Evolutionary conservation across 2,113 vertebrate genomes (phyloP).

Genomic region (Lamprologus tigripictilis): DNA sequence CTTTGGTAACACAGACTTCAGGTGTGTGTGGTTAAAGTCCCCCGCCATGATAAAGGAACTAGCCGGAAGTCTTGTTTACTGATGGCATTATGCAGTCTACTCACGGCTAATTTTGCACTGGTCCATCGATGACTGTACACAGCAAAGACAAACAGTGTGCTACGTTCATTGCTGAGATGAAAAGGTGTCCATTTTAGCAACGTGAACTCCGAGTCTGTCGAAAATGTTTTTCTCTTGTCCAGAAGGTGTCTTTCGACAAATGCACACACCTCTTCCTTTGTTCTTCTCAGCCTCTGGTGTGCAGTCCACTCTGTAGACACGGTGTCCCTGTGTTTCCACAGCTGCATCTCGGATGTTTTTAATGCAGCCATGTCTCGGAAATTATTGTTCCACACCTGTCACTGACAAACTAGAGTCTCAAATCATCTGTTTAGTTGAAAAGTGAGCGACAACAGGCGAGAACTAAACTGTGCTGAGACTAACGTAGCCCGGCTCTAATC

Average conservation of each 20-base stretch:
- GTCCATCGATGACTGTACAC: background rate
- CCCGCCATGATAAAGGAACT: fast-evolving
- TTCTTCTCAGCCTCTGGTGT: background rate
- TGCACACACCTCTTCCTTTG: background rate
- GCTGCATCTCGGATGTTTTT: background rate
- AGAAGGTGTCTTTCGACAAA: background rate
- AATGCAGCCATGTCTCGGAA: background rate
- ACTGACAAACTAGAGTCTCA: fast-evolving
- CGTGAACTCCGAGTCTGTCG: fast-evolving
- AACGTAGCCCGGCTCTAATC: background rate
- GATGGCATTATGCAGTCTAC: background rate
- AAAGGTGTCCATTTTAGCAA: background rate
- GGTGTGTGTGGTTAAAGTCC: background rate
- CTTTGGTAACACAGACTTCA: background rate
- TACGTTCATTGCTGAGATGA: background rate
- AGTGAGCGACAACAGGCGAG: fast-evolving
- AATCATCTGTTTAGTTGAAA: background rate
- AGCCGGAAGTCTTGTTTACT: background rate
- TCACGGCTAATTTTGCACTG: background rate
- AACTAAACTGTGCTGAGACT: background rate
- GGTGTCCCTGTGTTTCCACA: fast-evolving
- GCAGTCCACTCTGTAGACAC: background rate
- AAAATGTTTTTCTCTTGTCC: background rate
- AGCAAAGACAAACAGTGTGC: background rate
- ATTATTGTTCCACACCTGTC: background rate